Evolutionary conservation across 2,797 vertebrate species (phyloP).

Genomic region (Poeciliopsis presidionis): DNA sequence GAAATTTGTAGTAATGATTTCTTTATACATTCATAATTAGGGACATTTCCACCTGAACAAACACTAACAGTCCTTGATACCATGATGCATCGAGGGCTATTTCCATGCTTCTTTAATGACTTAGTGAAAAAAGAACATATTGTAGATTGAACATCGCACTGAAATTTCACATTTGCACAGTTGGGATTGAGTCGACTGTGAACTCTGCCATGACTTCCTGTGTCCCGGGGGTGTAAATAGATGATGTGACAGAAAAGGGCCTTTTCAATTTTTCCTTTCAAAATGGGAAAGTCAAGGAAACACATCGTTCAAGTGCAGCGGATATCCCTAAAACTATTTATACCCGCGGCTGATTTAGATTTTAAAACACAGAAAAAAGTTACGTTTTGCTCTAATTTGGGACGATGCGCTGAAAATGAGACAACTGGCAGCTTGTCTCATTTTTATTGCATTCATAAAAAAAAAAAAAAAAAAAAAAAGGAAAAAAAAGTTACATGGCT

Average conservation of each 20-base stretch:
- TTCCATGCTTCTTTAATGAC: background rate
- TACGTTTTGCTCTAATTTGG: no score
- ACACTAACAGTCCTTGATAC: background rate
- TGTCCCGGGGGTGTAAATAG: background rate
- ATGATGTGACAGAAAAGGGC: background rate
- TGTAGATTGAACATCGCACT: background rate
- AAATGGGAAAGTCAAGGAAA: background rate
- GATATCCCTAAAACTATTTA: background rate
- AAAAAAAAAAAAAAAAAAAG: no score
- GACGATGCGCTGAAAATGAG: no score
- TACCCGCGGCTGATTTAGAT: background rate
- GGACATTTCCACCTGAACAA: conserved; percentile 14
- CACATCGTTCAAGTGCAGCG: background rate
- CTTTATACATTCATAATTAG: background rate
- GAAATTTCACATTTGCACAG: background rate
- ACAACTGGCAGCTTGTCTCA: no score
- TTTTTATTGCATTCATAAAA: no score
- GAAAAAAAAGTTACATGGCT: no score
- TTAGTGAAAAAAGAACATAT: no score
- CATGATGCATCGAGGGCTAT: background rate
- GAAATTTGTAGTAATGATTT: background rate
- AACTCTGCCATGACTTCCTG: background rate
- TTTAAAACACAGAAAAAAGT: background rate
- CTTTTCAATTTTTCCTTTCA: background rate
- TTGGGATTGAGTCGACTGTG: no score